Conservation (phyloP, 1,140 invertebrate species). For the Drosophila sucinea region DNA sequence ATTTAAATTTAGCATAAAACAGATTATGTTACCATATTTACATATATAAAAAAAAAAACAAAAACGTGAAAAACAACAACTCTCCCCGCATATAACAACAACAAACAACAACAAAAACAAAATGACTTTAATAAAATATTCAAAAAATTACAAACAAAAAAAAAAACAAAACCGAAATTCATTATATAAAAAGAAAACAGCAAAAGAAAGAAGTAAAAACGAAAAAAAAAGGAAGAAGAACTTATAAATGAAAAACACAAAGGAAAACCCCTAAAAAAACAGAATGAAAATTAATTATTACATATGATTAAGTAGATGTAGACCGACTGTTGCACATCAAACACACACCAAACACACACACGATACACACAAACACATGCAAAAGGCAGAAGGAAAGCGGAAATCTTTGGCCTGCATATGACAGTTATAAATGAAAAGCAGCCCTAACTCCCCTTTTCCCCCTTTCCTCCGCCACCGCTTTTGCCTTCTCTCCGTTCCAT, state of each 20-base stretch:
- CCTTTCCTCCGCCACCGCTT: background rate
- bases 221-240: conserved; percentile 25
- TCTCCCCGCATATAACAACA: conserved; percentile 36
- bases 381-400: conserved; percentile 8
- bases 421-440: conserved; percentile 55
- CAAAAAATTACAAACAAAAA: conserved; percentile 39
- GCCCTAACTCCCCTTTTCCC: background rate
- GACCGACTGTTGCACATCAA: conserved; percentile 73
- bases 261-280: conserved; percentile 47
- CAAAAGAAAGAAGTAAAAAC: conserved; percentile 32
- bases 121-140: conserved; percentile 40
- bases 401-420: conserved; percentile 33
- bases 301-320: conserved; percentile 72
- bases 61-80: conserved; percentile 18
- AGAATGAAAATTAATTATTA: conserved; percentile 69
- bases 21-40: conserved; percentile 79
- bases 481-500: no score
- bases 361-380: conserved; percentile 31
- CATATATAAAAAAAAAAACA: conserved; percentile 35
- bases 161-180: conserved; percentile 42
- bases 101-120: conserved; percentile 38
- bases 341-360: conserved; percentile 34
- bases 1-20: conserved; percentile 74
- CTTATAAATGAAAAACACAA: conserved; percentile 49
- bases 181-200: conserved; percentile 34